Base-by-base conservation (phyloP, 2,797 vertebrate genomes). In the Enteromius afrohamiltoni region DNA sequence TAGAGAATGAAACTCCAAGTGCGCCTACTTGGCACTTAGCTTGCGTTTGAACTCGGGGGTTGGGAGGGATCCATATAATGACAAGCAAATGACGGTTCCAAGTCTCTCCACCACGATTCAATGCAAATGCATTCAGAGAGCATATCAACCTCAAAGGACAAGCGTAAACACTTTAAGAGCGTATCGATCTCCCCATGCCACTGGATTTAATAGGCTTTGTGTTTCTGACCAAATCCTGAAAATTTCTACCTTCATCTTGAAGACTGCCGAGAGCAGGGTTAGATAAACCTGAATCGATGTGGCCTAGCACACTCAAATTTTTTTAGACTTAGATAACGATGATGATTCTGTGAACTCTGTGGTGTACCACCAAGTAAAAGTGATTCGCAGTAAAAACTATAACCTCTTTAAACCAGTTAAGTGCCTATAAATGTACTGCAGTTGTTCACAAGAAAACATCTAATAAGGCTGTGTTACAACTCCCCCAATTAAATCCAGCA, bases 171-270 rank as follows among this genome's bases (percentile, higher is more conserved):
- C 89, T 90, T 89, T 91, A 85, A 88, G 88, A 65, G 8, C 19
- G 60, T 92, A 93, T 93, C 82, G 92, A 94, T 94, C 91, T 88
- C 19, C 34, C 62, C 81, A 84, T 88, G 85, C 89, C 91, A 90
- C 90, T 92, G 90, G 90, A 92, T 93, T 94, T 94, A 92, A 92
- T 91, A 86, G 83, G 89, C 87, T 91, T 91, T 89, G 74, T 85
- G 88, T 86, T 86, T 92, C 89, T 92, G 89, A 90, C 85, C 90
- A 86, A 85, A 88, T 70, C 71, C 86, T 77, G 79, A 79, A 84
- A 40, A 84, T 64, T 34, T 81, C 78, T 79, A 37, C 64, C 45
- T 45, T 82, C 67, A 64, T 87, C 73, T 82, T 69, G 53, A 31
- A 69, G 76, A 60, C 82, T 13, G 80, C 76, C 62, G 58, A 82